Evolutionary conservation across 2,797 vertebrate genomes (phyloP).

Genomic region (Crax fasciolata): DNA sequence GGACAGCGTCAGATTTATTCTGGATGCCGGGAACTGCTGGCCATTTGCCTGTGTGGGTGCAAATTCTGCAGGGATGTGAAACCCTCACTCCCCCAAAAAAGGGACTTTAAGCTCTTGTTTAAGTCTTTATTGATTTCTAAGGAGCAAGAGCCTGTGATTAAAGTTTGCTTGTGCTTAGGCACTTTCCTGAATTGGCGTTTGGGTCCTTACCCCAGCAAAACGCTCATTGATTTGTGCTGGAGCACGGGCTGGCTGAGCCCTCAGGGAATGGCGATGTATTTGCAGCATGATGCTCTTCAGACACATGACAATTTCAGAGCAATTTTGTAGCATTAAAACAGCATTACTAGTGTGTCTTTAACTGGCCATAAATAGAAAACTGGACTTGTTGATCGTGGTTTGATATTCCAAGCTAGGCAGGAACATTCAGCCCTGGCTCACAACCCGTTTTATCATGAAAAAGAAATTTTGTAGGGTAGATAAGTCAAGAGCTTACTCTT

Average conservation of each 20-base stretch:
- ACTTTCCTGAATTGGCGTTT: not conserved
- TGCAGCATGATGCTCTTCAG: slow-evolving; percentile 32
- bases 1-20: not conserved
- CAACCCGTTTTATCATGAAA: slow-evolving; percentile 43
- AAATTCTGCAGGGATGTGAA: not conserved
- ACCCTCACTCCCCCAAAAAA: not conserved
- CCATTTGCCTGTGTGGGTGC: fast-evolving
- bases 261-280: not conserved
- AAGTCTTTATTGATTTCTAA: slow-evolving; percentile 18
- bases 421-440: not conserved
- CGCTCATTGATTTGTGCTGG: slow-evolving; percentile 32
- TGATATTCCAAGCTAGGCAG: slow-evolving; percentile 30
- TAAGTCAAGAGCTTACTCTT: slow-evolving; percentile 58
- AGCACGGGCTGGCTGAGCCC: slow-evolving; percentile 38
- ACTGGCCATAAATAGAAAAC: slow-evolving; percentile 52
- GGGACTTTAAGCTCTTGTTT: not conserved
- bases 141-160: not conserved
- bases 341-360: slow-evolving; percentile 32
- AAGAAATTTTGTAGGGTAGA: slow-evolving; percentile 18
- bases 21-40: not conserved
- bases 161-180: slow-evolving; percentile 17
- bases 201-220: slow-evolving; percentile 40
- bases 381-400: not conserved
- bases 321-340: slow-evolving; percentile 59
- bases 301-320: slow-evolving; percentile 56